These are phyloP conservation scores for Thalassarche chlororhynchos DNA, from an alignment of 2,113 vertebrate genomes.

Conservation along the genomic window DNA sequence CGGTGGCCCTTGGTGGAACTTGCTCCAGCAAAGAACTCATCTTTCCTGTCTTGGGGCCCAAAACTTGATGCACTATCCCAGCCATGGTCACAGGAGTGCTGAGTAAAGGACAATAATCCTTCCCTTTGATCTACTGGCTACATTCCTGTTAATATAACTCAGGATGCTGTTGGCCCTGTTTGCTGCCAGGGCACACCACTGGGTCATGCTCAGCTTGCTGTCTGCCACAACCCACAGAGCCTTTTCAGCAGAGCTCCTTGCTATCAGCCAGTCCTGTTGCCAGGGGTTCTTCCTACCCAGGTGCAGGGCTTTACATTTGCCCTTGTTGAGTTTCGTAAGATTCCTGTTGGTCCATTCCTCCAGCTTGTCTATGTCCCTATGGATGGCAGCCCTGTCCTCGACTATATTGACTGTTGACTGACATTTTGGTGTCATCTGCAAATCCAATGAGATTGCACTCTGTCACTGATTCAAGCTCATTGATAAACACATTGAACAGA, in stretches of 20 bases:
- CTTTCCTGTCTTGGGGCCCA: not conserved
- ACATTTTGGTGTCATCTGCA: not conserved
- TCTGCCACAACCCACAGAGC: not conserved
- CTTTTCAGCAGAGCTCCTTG: not conserved
- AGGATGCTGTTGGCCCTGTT: not conserved
- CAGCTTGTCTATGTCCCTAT: not conserved
- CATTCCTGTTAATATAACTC: not conserved
- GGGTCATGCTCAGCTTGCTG: not conserved
- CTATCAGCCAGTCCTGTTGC: not conserved
- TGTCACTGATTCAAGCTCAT: not conserved
- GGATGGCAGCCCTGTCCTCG: rapidly evolving
- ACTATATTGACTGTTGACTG: not conserved
- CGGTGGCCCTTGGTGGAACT: not conserved
- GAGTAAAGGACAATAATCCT: not conserved
- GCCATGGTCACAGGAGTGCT: not conserved
- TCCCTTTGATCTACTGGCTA: not conserved
- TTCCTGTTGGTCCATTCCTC: not conserved
- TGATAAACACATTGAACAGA: not conserved
- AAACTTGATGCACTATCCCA: not conserved
- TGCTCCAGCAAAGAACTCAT: not conserved
- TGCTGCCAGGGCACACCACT: not conserved
- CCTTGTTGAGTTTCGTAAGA: not conserved
- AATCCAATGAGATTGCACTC: not conserved
- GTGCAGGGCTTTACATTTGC: not conserved
- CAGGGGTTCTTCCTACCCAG: not conserved